A percentile compares a stretch with the other conserved stretches of the same genome.
phyloP scores from a whole-genome alignment of 2,888 invertebrate genomes.

The Leucoma salicis region DNA sequence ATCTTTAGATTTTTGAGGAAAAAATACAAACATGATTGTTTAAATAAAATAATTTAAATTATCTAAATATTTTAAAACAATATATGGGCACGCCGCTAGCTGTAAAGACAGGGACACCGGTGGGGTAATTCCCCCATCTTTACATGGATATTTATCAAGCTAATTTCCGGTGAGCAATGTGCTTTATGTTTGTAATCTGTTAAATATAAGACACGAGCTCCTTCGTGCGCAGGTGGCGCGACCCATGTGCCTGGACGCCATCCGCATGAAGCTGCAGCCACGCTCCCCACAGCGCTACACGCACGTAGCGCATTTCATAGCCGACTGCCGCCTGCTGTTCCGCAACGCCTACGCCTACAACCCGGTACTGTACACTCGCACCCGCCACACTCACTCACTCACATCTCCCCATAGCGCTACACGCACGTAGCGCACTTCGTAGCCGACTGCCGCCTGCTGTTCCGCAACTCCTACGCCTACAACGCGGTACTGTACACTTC shows the following conservation, averaged over 20 bases:
- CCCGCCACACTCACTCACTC: constrained; percentile 3
- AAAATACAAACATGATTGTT: too few species aligned
- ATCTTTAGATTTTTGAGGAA: too few species aligned
- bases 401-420: constrained; percentile 87
- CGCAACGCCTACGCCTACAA: constrained; percentile 93
- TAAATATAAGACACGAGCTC: too few species aligned
- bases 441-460: constrained; percentile 91
- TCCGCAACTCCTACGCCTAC: constrained; percentile 92
- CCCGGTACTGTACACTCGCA: constrained; percentile 83
- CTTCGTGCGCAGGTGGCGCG: constrained; percentile 87
- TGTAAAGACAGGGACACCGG: too few species aligned
- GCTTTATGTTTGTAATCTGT: too few species aligned
- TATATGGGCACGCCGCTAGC: too few species aligned
- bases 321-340: constrained; percentile 92
- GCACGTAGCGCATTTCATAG: constrained; percentile 87
- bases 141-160: too few species aligned
- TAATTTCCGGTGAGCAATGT: too few species aligned
- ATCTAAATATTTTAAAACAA: too few species aligned
- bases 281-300: constrained; percentile 87
- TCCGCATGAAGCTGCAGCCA: constrained; percentile 90
- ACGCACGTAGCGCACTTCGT: constrained; percentile 88
- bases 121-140: too few species aligned
- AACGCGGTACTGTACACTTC: too few species aligned
- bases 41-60: too few species aligned
- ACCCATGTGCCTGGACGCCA: constrained; percentile 93